Conservation (phyloP, 2,888 invertebrate species). For the Diachrysia chrysitis region DNA sequence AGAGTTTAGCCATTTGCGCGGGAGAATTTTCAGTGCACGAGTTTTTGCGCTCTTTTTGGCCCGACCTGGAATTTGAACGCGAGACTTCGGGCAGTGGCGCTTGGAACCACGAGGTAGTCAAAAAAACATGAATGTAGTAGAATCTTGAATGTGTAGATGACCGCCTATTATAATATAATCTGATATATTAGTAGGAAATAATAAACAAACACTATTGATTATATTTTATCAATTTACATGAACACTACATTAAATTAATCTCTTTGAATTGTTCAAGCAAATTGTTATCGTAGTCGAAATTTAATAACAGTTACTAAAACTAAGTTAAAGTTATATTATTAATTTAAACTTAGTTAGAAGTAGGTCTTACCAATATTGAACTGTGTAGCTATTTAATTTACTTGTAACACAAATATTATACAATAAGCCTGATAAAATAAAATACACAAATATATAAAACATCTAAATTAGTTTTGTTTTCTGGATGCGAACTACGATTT, state of each 20-base stretch:
- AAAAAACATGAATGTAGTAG: too few relatives aligned
- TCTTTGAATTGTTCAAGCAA: neutral
- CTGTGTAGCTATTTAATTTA: neutral
- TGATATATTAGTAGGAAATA: too few relatives aligned
- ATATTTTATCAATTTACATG: neutral
- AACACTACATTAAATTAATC: neutral
- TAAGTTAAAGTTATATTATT: neutral
- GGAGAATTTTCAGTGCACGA: too few relatives aligned
- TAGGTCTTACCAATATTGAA: neutral
- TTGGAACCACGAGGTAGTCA: too few relatives aligned
- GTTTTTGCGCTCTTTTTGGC: too few relatives aligned
- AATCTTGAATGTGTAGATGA: too few relatives aligned
- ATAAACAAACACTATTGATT: neutral
- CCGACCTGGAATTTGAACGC: too few relatives aligned
- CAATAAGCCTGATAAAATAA: neutral
- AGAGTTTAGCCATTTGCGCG: too few relatives aligned
- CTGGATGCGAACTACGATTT: neutral
- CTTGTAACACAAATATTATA: conserved; percentile 4
- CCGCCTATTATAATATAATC: too few relatives aligned
- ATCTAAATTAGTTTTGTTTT: neutral
- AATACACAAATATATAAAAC: neutral
- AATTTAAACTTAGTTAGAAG: neutral
- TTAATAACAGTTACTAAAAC: conserved; percentile 1
- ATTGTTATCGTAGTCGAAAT: neutral
- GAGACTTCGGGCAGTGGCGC: too few relatives aligned